Evolutionary conservation across 2,113 vertebrate genomes (phyloP).

Genomic region (Piprites chloris): DNA sequence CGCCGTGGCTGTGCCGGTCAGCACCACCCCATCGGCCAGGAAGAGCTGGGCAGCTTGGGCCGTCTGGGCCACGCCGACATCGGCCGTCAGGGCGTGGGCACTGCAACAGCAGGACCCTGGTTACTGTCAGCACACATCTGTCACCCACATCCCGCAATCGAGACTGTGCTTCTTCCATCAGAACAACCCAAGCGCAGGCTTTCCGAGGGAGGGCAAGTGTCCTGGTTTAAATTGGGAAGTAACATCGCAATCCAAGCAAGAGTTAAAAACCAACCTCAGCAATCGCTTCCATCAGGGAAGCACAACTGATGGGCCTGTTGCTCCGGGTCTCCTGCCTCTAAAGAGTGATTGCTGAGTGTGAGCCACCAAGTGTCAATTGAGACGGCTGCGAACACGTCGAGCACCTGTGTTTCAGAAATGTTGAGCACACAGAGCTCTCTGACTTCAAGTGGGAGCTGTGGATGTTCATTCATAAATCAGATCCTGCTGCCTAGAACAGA

Average conservation of each 20-base stretch:
- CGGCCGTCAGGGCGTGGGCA: conserved; percentile 82
- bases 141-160: neutral
- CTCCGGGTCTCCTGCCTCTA: neutral
- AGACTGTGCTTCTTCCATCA: neutral
- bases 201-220: neutral
- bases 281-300: neutral
- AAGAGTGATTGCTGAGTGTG: neutral
- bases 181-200: neutral
- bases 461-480: conserved; percentile 36
- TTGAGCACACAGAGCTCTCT: neutral
- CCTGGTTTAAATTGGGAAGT: neutral
- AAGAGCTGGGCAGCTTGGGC: conserved; percentile 83
- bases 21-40: conserved; percentile 82
- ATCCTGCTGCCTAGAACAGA: neutral
- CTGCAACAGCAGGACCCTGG: conserved; percentile 52
- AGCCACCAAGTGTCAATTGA: neutral
- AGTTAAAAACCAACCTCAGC: neutral
- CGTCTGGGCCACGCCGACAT: conserved; percentile 75
- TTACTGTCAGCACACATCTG: neutral
- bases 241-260: fast-evolving
- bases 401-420: neutral
- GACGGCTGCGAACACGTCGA: neutral
- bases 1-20: conserved; percentile 82
- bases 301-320: fast-evolving
- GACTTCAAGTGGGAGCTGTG: neutral